A percentile compares a stretch with the other conserved stretches of the same genome.
Conservation (phyloP, 2,797 vertebrate species). For the Ambastaia sidthimunki region DNA sequence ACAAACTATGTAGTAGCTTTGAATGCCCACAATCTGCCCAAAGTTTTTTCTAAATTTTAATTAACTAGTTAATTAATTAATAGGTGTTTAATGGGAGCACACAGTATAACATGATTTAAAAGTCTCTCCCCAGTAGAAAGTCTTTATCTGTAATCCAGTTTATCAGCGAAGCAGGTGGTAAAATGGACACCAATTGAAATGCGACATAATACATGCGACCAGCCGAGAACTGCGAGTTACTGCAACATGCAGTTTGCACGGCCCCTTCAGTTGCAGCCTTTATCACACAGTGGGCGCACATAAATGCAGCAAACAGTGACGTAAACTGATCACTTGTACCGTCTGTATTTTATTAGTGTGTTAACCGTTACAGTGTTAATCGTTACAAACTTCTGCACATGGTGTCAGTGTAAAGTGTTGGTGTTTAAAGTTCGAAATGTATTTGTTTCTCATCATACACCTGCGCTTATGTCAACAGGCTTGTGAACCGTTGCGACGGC, state of each 20-base stretch:
- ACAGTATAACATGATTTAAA: slow-evolving; percentile 4
- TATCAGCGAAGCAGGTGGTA: slow-evolving; percentile 65
- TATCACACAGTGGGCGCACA: slow-evolving; percentile 4
- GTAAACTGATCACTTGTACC: slow-evolving; percentile 9
- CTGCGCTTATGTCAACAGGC: slow-evolving; percentile 70
- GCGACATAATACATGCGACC: slow-evolving; percentile 14
- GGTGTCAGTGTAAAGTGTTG: neutral
- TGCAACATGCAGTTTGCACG: slow-evolving; percentile 62
- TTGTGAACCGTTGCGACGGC: slow-evolving; percentile 87
- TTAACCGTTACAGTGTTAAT: neutral
- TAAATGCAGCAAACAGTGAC: neutral
- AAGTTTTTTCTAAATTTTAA: neutral
- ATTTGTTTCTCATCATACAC: neutral
- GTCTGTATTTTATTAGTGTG: neutral
- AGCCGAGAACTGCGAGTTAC: slow-evolving; percentile 50
- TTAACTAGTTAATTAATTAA: neutral
- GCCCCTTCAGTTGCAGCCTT: slow-evolving; percentile 12
- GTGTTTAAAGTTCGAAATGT: neutral
- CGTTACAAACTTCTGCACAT: neutral
- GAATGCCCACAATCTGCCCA: neutral
- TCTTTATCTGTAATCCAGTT: slow-evolving; percentile 64
- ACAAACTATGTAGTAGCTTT: neutral
- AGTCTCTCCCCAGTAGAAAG: slow-evolving; percentile 30
- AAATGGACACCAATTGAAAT: slow-evolving; percentile 46
- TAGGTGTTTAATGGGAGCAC: slow-evolving; percentile 18